Base-by-base conservation (phyloP, 2,888 invertebrate genomes). In the Adineta ricciae region DNA sequence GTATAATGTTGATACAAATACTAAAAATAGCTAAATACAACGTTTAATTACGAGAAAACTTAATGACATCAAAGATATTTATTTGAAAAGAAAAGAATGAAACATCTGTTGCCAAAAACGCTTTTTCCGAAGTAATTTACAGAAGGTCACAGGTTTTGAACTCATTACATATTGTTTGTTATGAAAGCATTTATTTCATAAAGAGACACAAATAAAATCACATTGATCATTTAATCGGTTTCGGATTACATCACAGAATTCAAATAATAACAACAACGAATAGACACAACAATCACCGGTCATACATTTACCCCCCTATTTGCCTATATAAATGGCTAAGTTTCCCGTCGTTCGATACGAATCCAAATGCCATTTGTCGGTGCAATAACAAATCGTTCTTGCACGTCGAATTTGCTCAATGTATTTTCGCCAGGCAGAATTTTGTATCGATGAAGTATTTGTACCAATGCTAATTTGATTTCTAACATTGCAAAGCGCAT, bases 401-500 rank as follows among this genome's bases (percentile, higher is more conserved):
- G 78, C n/a, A 41, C 78, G 11, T 7, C 41, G 14, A 78, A 78
- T 41, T 41, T 36, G 41, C 41, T 78, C 41, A 78, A n/a, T 41
- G 78, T 78, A 41, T n/a, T 14, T 41, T 78, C 78, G 41, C 78
- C 78, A 41, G 78, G n/a, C 41, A 78, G n/a, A 78, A 78, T 41
- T 32, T 38, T 78, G 41, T 78, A 78, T 11, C 41, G 41, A 41
- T 14, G 38, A 24, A 78, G 41, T 9, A 78, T 78, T 78, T 78
- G 21, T 24, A 41, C 24, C 14, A 78, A 41, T 21, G 38, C 41
- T 41, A 78, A n/a, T 78, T 78, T 78, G 4, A 78, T 78, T 78
- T 78, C 78, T 41, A 78, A 41, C 38, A 78, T 78, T 8, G 78
- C 78, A 78, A 78, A 78, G n/a, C 78, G 78, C 41, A 78, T 41